Conservation (phyloP, 1,140 invertebrate species). For the Anastatus disparis region DNA sequence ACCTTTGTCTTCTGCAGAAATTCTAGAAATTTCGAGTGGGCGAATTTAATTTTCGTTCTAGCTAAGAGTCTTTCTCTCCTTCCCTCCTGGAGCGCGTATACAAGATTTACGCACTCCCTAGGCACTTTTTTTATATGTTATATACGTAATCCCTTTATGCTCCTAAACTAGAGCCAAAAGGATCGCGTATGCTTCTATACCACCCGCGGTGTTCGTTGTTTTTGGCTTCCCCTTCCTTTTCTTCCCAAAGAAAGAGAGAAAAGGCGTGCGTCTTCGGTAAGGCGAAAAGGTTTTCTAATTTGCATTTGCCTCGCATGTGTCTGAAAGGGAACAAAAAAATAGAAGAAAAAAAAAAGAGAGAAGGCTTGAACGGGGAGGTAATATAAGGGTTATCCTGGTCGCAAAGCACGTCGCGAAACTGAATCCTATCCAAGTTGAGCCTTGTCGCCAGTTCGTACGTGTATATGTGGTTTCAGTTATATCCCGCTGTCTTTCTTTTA, state of each 20-base stretch:
- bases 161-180: background rate
- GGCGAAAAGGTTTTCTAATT: constrained; percentile 51
- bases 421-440: constrained; percentile 46
- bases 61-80: background rate
- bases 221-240: no score
- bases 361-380: constrained; percentile 27
- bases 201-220: background rate
- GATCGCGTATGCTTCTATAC: background rate
- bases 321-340: no score
- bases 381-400: constrained; percentile 58
- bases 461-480: no score
- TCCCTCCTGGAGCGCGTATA: background rate
- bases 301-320: constrained; percentile 56
- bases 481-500: no score
- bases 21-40: background rate
- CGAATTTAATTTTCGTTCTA: constrained; percentile 30
- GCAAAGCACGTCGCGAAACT: constrained; percentile 56
- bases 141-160: background rate
- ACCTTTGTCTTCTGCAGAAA: background rate
- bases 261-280: constrained; percentile 36
- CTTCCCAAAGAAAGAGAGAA: no score
- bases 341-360: no score
- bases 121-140: background rate
- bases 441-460: constrained; percentile 41
- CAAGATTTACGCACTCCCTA: constrained; percentile 22